phyloP scores from a whole-genome alignment of 2,888 invertebrate genomes.

The Lepidochrysops patricia region DNA sequence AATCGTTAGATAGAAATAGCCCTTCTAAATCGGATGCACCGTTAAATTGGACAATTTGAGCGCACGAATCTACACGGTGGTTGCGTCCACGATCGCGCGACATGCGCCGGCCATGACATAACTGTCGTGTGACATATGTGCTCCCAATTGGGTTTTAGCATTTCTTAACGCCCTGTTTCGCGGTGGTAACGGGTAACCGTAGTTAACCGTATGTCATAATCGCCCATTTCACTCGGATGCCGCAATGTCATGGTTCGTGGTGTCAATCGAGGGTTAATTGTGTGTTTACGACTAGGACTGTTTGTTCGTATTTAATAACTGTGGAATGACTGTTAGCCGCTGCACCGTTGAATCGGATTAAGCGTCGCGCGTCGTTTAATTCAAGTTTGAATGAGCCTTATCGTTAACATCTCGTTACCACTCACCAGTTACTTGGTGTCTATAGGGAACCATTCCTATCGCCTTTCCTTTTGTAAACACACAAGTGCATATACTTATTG shows the following conservation, averaged over 20 bases:
- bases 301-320: neutral
- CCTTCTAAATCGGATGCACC: slow-evolving; percentile 37
- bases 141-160: slow-evolving; percentile 41
- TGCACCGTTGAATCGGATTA: neutral
- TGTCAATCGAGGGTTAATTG: neutral
- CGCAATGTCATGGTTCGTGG: neutral
- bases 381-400: too few species aligned
- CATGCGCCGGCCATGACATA: slow-evolving; percentile 43
- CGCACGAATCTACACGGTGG: slow-evolving; percentile 47
- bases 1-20: slow-evolving; percentile 21
- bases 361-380: neutral
- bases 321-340: neutral
- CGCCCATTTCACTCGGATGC: slow-evolving; percentile 23
- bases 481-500: too few species aligned
- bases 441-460: too few species aligned
- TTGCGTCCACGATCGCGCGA: slow-evolving; percentile 36
- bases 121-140: slow-evolving; percentile 60
- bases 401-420: too few species aligned
- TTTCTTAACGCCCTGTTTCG: slow-evolving; percentile 32
- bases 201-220: slow-evolving; percentile 25
- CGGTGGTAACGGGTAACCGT: slow-evolving; percentile 31
- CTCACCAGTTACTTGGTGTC: too few species aligned
- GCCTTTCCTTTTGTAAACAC: too few species aligned
- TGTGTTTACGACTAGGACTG: neutral
- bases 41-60: slow-evolving; percentile 69